phyloP scores from a whole-genome alignment of 2,113 vertebrate genomes.

The Dolichallabes microphthalmus region DNA sequence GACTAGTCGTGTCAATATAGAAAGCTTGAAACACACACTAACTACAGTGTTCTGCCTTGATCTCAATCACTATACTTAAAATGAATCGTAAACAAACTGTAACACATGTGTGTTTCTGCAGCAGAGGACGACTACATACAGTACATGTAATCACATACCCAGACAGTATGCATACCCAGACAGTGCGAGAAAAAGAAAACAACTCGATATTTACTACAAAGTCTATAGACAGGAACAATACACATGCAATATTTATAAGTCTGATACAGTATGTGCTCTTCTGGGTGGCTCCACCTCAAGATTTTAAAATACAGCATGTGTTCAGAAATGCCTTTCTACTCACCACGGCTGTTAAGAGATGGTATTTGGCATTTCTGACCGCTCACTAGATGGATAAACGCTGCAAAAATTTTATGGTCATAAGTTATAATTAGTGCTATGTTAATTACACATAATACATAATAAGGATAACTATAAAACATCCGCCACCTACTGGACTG shows the following conservation, averaged over 20 bases:
- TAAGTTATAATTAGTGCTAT: no score
- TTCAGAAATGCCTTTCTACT: no score
- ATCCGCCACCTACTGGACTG: no score
- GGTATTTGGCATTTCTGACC: neutral
- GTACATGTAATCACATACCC: no score
- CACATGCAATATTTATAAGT: neutral
- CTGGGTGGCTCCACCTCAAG: no score
- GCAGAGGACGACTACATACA: neutral
- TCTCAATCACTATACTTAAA: neutral
- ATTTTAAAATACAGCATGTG: no score
- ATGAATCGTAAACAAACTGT: neutral
- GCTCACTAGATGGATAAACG: no score
- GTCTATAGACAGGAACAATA: neutral
- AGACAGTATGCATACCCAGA: neutral
- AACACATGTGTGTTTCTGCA: neutral
- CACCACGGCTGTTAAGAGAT: no score
- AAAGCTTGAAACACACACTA: neutral
- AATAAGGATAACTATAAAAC: neutral
- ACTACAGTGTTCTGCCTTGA: neutral
- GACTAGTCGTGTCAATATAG: neutral
- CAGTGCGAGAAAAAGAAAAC: neutral
- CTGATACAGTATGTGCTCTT: no score
- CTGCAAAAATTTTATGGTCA: no score
- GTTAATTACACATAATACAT: neutral
- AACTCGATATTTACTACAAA: neutral